These are phyloP conservation scores for Cepaea hortensis DNA, from an alignment of 2,888 invertebrate genomes.

Conservation along the genomic window DNA sequence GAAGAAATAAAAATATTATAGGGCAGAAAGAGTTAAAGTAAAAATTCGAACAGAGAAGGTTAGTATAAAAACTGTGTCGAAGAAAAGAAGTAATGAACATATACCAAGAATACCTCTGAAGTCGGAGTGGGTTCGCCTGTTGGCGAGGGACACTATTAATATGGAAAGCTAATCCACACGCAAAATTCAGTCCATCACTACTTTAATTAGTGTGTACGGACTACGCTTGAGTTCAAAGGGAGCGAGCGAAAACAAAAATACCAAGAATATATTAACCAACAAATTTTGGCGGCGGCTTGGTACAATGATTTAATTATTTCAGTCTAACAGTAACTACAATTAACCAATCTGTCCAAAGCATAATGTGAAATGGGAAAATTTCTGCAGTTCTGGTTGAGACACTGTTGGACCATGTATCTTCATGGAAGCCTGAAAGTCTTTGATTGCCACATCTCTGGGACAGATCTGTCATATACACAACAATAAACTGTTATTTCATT, in stretches of 20 bases:
- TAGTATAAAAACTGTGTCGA: no score
- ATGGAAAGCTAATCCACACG: no score
- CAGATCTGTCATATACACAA: conserved; percentile 57
- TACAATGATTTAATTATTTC: not conserved
- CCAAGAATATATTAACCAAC: not conserved
- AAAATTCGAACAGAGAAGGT: no score
- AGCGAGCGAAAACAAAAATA: not conserved
- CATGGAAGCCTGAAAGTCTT: conserved; percentile 67
- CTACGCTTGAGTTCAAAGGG: no score
- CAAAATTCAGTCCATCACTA: no score
- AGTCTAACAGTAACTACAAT: conserved; percentile 9
- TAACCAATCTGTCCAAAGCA: conserved; percentile 68
- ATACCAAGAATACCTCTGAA: no score
- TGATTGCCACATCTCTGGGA: conserved; percentile 61
- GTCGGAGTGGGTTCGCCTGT: no score
- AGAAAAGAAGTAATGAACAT: no score
- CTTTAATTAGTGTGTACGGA: no score
- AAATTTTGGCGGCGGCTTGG: not conserved
- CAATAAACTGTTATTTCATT: not conserved
- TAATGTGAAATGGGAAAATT: conserved; percentile 68
- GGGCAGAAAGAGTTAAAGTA: no score
- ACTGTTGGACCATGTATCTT: conserved; percentile 67
- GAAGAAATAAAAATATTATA: no score
- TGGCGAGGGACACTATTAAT: no score
- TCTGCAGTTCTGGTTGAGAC: conserved; percentile 63